Conservation (phyloP, 1,140 invertebrate genomes). For the Mizuhopecten yessoensis region DNA sequence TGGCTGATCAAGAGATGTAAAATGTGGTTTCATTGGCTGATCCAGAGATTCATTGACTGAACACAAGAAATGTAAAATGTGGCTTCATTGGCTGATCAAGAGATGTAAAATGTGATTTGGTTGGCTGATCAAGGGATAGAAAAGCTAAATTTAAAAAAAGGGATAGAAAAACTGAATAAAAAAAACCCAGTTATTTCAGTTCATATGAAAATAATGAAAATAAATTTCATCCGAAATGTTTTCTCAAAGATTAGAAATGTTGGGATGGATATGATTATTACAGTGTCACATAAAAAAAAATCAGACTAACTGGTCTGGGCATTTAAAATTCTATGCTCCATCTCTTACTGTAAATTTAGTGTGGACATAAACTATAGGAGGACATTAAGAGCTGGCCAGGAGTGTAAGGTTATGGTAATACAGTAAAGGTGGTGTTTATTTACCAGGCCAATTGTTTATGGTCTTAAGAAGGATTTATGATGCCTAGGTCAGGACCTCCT, state of each 20-base stretch:
- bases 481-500: neutral
- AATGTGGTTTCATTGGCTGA: neutral
- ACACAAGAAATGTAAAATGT: too few species aligned
- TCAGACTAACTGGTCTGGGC: neutral
- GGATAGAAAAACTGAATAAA: too few species aligned
- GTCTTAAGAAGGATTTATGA: conserved; percentile 6
- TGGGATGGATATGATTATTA: neutral
- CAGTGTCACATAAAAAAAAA: too few species aligned
- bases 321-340: neutral
- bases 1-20: too few species aligned
- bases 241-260: neutral
- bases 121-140: too few species aligned
- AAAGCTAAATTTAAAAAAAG: too few species aligned
- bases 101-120: too few species aligned
- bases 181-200: too few species aligned
- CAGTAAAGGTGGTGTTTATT: neutral
- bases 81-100: too few species aligned
- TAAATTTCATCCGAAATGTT: too few species aligned
- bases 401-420: neutral
- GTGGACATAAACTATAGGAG: neutral
- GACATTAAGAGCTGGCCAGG: neutral
- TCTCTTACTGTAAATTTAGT: too few species aligned
- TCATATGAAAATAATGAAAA: too few species aligned
- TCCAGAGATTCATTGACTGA: neutral
- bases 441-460: neutral